phyloP scores from a whole-genome alignment of 2,113 vertebrate species.

The Phalacrocorax pelagicus region DNA sequence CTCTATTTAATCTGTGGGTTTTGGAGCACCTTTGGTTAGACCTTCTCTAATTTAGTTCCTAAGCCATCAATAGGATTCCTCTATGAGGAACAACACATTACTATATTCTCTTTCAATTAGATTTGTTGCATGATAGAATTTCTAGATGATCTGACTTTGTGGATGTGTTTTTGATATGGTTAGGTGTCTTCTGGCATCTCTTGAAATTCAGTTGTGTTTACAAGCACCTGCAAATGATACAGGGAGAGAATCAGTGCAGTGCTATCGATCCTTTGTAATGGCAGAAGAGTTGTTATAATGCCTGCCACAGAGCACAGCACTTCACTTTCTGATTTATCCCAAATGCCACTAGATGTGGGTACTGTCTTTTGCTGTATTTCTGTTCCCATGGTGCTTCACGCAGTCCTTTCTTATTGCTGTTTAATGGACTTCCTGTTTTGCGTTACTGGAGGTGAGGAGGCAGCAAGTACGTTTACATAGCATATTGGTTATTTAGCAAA shows the following conservation, averaged over 20 bases:
- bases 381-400: neutral
- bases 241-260: neutral
- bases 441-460: neutral
- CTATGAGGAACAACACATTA: neutral
- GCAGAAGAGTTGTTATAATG: conserved; percentile 1
- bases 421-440: neutral
- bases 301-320: neutral
- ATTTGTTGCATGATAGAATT: neutral
- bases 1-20: neutral
- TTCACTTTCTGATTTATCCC: conserved; percentile 4
- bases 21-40: neutral
- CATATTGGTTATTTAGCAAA: neutral
- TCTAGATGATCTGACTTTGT: neutral
- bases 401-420: neutral
- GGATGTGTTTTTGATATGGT: neutral
- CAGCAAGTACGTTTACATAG: neutral
- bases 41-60: neutral
- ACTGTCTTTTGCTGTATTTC: neutral
- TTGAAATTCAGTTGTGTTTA: neutral
- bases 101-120: neutral
- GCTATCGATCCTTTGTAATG: neutral
- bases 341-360: neutral
- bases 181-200: neutral
- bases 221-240: neutral
- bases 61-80: neutral